Evolutionary conservation across 1,140 invertebrate species (phyloP).

Genomic region (Gonioctena quinquepunctata): DNA sequence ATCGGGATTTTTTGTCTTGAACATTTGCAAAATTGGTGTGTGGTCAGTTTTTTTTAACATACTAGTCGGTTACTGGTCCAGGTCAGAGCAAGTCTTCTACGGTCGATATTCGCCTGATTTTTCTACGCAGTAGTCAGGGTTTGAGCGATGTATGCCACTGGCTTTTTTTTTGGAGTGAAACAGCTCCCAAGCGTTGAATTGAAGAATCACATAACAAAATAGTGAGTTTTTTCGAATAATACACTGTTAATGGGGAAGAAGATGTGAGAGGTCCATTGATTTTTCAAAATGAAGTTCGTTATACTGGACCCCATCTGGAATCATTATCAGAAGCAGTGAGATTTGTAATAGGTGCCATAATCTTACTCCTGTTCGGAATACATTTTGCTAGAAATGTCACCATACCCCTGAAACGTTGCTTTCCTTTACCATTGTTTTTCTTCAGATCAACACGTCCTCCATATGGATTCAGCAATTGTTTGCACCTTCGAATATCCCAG

Average conservation of each 20-base stretch:
- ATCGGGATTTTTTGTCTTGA: neutral
- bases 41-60: neutral
- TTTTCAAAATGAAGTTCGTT: no score
- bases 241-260: neutral
- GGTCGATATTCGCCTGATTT: neutral
- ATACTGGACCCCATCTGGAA: neutral
- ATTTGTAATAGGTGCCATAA: neutral
- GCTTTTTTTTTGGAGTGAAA: neutral
- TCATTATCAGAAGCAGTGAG: neutral
- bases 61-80: neutral
- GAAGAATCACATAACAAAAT: neutral
- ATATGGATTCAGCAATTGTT: neutral
- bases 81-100: neutral
- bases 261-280: neutral
- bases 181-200: neutral
- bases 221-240: neutral
- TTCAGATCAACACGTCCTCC: constrained; percentile 7
- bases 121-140: neutral
- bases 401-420: neutral
- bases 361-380: neutral
- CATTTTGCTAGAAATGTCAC: neutral
- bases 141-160: neutral
- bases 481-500: neutral
- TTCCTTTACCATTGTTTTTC: neutral
- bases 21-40: neutral